Conservation (phyloP, 2,797 vertebrate species). For the Phoxinus dragarum region DNA sequence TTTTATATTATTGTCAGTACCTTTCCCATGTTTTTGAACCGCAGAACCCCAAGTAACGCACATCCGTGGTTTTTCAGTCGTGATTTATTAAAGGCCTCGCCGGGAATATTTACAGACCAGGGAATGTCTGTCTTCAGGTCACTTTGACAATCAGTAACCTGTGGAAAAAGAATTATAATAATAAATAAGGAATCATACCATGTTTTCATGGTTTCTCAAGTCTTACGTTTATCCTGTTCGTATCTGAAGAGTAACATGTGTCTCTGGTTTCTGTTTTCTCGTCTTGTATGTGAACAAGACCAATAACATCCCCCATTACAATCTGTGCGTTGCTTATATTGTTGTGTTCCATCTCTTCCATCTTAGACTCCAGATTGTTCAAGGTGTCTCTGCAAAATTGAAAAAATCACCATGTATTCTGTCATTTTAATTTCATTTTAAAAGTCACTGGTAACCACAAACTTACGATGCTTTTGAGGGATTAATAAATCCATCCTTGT, state of each 20-base stretch:
- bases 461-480: not conserved
- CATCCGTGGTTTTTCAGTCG: not conserved
- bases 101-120: slow-evolving; percentile 39
- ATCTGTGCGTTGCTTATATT: not conserved
- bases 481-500: slow-evolving; percentile 21
- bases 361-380: accelerated
- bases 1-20: not conserved
- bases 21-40: slow-evolving; percentile 41
- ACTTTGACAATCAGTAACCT: not conserved
- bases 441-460: not conserved
- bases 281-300: slow-evolving; percentile 52
- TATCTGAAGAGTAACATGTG: not conserved
- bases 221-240: slow-evolving; percentile 33
- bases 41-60: slow-evolving; percentile 49
- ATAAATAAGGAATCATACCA: not conserved
- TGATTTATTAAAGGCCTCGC: slow-evolving; percentile 48
- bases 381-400: not conserved
- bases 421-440: not conserved
- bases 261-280: not conserved
- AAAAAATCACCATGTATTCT: not conserved
- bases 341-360: not conserved
- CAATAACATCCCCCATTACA: slow-evolving; percentile 33
- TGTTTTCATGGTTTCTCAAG: not conserved
- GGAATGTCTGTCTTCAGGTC: accelerated
- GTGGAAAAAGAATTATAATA: not conserved